phyloP scores from a whole-genome alignment of 2,888 invertebrate species.

The Nipponacmea schrenckii region DNA sequence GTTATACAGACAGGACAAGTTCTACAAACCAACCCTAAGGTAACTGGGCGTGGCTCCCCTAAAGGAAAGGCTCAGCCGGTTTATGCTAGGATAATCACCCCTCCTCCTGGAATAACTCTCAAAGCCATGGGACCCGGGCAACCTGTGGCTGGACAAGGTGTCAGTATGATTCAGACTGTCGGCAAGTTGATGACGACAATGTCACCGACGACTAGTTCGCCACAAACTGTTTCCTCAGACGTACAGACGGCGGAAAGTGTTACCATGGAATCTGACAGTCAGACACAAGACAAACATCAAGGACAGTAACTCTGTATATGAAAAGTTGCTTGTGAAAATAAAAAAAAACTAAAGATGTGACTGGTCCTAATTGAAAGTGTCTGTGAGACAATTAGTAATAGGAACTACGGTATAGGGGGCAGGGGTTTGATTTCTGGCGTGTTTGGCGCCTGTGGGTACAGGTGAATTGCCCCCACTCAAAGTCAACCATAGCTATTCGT shows the following conservation, averaged over 20 bases:
- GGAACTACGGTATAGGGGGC: no score
- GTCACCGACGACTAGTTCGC: background rate
- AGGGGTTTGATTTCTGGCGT: no score
- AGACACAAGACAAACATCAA: background rate
- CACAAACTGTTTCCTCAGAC: slow-evolving; percentile 4
- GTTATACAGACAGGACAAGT: slow-evolving; percentile 46
- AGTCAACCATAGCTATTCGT: no score
- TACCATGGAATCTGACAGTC: background rate
- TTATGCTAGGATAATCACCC: slow-evolving; percentile 64
- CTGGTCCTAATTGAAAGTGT: no score
- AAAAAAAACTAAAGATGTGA: background rate
- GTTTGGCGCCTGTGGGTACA: no score
- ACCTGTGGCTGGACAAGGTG: slow-evolving; percentile 20
- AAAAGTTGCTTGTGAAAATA: background rate
- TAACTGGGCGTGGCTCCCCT: slow-evolving; percentile 43
- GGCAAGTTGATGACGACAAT: slow-evolving; percentile 15
- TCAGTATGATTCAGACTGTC: slow-evolving; percentile 27
- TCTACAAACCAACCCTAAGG: slow-evolving; percentile 42
- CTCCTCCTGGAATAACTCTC: slow-evolving; percentile 57
- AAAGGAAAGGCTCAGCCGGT: slow-evolving; percentile 59
- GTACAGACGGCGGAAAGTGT: slow-evolving; percentile 25
- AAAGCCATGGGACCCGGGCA: slow-evolving; percentile 40
- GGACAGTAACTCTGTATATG: background rate
- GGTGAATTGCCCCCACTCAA: no score
- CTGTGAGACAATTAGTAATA: no score